Evolutionary conservation across 2,888 invertebrate species (phyloP).

Genomic region (Blastobasis lacticolella): DNA sequence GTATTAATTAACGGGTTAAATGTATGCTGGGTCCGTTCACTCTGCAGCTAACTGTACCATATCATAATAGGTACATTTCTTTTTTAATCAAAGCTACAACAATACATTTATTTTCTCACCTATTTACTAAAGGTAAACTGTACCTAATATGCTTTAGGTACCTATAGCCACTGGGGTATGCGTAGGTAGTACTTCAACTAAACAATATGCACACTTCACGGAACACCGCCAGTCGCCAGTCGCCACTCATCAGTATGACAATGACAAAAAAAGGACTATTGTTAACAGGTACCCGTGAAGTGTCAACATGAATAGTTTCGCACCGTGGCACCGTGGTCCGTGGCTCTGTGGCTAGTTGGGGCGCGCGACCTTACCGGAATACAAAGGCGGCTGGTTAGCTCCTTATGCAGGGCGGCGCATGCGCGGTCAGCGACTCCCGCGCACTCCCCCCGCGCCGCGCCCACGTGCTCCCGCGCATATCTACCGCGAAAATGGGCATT

Average conservation of each 20-base stretch:
- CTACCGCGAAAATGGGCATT: conserved; percentile 61
- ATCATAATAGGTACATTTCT: no score
- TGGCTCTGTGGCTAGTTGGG: conserved; percentile 45
- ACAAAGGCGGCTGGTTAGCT: conserved; percentile 46
- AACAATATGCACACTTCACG: conserved; percentile 33
- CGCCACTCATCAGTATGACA: conserved; percentile 43
- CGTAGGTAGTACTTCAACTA: neutral
- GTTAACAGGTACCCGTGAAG: conserved; percentile 47
- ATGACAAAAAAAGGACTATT: conserved; percentile 52
- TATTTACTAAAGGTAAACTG: no score
- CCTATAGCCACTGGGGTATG: no score
- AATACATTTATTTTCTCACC: no score
- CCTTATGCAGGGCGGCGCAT: conserved; percentile 58
- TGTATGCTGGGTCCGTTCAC: no score
- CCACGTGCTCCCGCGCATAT: conserved; percentile 43
- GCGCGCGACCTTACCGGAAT: conserved; percentile 55
- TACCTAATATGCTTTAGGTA: no score
- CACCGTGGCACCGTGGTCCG: conserved; percentile 25
- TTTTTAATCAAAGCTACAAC: no score
- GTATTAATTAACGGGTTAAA: no score
- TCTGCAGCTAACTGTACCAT: no score
- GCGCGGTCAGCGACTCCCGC: conserved; percentile 62
- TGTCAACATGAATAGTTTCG: conserved; percentile 63
- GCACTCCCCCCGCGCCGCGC: conserved; percentile 22
- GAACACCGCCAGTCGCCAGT: conserved; percentile 19